Evolutionary conservation across 2,797 vertebrate species (phyloP).

Genomic region (Coendou prehensilis): DNA sequence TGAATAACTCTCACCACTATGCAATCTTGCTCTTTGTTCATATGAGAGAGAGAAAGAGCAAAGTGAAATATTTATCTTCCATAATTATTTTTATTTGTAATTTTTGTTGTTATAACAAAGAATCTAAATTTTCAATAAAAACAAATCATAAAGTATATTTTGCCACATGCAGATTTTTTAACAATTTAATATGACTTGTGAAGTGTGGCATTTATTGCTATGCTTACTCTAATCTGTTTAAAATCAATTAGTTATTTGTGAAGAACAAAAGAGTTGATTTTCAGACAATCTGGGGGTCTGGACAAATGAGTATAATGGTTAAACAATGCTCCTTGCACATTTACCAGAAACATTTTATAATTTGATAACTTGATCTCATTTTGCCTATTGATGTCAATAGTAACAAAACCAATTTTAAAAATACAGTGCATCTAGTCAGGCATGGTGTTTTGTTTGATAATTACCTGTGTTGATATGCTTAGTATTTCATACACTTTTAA

Average conservation of each 20-base stretch:
- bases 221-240: neutral
- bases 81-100: neutral
- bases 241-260: neutral
- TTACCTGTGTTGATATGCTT: neutral
- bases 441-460: neutral
- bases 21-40: neutral
- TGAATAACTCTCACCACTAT: fast-evolving
- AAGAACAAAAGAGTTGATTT: neutral
- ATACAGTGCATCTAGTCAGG: neutral
- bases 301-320: neutral
- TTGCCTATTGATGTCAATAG: neutral
- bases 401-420: neutral
- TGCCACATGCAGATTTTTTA: neutral
- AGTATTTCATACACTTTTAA: neutral
- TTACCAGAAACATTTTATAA: neutral
- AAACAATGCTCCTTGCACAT: neutral
- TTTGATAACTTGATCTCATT: neutral
- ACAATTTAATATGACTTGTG: neutral
- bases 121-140: neutral
- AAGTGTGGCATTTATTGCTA: neutral
- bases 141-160: neutral
- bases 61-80: neutral
- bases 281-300: neutral
- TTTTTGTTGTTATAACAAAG: neutral
- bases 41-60: neutral